These are phyloP conservation scores for Caiman crocodilus DNA, from an alignment of 2,797 vertebrate species.

Conservation along the genomic window DNA sequence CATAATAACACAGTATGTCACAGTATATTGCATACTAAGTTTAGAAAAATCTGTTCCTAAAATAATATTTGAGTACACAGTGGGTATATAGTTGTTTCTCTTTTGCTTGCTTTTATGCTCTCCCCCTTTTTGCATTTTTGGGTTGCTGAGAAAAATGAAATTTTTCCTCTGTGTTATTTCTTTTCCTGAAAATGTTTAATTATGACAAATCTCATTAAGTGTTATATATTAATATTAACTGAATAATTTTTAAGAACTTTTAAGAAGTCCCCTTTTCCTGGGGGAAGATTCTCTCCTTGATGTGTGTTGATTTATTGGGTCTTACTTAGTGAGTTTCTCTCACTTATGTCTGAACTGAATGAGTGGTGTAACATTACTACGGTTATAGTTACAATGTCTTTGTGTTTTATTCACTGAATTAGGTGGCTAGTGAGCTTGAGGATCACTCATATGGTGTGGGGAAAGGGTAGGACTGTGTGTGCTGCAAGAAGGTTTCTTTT, in stretches of 20 bases:
- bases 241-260: neutral
- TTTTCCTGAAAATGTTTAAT: neutral
- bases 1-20: neutral
- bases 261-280: neutral
- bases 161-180: neutral
- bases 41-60: neutral
- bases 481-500: neutral
- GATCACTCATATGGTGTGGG: neutral
- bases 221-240: neutral
- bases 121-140: neutral
- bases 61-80: neutral
- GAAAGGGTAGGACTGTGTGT: rapidly evolving
- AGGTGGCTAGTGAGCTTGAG: neutral
- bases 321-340: neutral
- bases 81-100: rapidly evolving
- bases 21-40: neutral
- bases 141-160: neutral
- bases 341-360: neutral
- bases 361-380: neutral
- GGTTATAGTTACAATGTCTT: neutral
- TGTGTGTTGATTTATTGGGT: neutral
- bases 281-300: neutral
- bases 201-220: neutral
- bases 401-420: neutral
- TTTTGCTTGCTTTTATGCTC: neutral